Percentiles rank a stretch among this genome's conserved stretches.
These are phyloP conservation scores for Indicator indicator DNA, from an alignment of 2,113 vertebrate genomes.

Conservation along the genomic window DNA sequence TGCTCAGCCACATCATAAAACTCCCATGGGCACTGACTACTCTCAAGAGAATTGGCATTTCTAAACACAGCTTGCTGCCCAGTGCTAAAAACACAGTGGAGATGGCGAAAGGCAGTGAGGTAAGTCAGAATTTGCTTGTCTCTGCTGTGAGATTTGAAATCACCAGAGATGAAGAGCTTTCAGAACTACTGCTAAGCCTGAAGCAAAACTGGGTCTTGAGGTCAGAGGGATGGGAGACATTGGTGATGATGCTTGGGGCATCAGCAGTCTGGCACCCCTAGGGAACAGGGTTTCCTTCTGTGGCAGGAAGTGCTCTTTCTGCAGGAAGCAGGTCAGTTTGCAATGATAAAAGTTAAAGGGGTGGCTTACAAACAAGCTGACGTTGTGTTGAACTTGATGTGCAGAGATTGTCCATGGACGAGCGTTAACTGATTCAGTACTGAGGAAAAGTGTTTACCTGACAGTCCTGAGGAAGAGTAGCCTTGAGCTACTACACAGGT, in stretches of 20 bases:
- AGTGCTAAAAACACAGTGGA: rapidly evolving
- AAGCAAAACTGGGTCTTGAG: neutral
- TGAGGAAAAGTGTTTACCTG: neutral
- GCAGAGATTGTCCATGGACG: neutral
- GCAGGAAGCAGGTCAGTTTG: neutral
- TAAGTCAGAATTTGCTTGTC: neutral
- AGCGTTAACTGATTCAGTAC: neutral
- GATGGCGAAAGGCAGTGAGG: neutral
- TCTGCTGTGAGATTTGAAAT: neutral
- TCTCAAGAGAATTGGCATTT: neutral
- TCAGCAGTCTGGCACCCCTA: neutral
- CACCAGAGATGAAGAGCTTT: neutral
- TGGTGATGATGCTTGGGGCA: too few species aligned
- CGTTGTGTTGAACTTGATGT: neutral
- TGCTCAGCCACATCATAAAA: neutral
- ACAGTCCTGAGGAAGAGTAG: neutral
- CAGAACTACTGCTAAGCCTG: neutral
- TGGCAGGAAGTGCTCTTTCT: constrained; percentile 11
- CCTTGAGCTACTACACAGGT: neutral
- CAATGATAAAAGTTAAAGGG: neutral
- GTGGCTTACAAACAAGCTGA: neutral
- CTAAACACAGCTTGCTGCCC: neutral
- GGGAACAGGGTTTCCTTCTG: neutral
- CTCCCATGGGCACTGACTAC: neutral
- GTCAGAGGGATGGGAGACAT: neutral